A percentile compares a stretch with the other conserved stretches of the same genome.
phyloP scores from a whole-genome alignment of 92 coral and sea anemone genomes.

The Porites divaricata region DNA sequence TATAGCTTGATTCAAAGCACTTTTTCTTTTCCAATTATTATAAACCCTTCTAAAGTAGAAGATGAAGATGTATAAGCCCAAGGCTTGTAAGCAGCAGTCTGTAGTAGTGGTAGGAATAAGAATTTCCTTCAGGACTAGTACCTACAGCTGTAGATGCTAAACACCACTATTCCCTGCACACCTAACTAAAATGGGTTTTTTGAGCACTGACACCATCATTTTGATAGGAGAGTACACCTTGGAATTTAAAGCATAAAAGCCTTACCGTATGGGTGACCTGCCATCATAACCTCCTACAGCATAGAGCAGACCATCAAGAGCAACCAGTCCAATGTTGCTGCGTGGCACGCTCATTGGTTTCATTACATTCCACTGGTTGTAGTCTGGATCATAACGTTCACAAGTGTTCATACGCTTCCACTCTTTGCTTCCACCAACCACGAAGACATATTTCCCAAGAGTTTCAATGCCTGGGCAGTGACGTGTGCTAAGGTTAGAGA shows the following conservation, averaged over 20 bases:
- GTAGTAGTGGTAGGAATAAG: no score
- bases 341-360: conserved; percentile 84
- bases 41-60: no score
- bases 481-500: conserved; percentile 77
- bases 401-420: conserved; percentile 90
- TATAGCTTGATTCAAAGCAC: no score
- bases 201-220: no score
- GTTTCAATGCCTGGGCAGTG: conserved; percentile 97
- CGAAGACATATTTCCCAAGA: conserved; percentile 75
- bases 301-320: conserved; percentile 77
- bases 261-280: conserved; percentile 85
- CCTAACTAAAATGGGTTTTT: no score
- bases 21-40: no score
- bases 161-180: no score
- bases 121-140: no score
- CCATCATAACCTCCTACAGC: conserved; percentile 99
- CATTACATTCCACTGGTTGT: conserved; percentile 77
- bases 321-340: conserved; percentile 92
- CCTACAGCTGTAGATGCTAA: no score
- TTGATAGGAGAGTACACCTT: no score
- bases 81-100: no score
- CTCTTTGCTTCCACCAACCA: conserved; percentile 96
- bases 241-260: background rate
- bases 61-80: no score
- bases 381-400: conserved; percentile 86